Evolutionary conservation across 2,113 vertebrate genomes (phyloP), one percentile per base, ranked within the genome.

Genomic region (Actenoides hombroni): DNA sequence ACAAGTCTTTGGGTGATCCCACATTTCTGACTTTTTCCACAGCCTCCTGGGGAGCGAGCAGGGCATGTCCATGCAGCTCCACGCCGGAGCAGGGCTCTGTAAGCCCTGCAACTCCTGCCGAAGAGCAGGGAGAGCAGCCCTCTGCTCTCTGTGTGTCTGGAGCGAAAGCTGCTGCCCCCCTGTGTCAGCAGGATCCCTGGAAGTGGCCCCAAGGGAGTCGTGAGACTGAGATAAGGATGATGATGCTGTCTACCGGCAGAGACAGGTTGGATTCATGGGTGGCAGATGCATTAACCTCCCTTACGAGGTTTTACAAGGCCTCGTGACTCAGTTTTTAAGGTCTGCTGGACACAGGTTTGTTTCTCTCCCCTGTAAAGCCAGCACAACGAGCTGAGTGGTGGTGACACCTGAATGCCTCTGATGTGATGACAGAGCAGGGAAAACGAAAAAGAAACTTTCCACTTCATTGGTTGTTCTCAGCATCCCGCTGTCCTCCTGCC

Each of bases 321-420:
- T 76, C 40, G 39, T 69, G 65, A 82, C 40, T 92, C 83, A 59
- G 61, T 82, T 75, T 69, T 81, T 63, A 37, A 91, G 57, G 64
- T 83, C 80, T 86, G 37, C 56, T 70, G 84, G 40, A 4, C 76
- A 24, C 0, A 0, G n/a, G 16, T 68, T 94, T 82, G 31, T 80
- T 95, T 85, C 35, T 70, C 4, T 83, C 59, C 37, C 16, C 21
- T 1, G 3, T 83, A 64, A 64, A 87, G 46, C 46, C 67, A 53
- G 56, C 28, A 13, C 28, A 49, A 13, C 0, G 4, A 77, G 35
- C 69, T 2, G 3, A 67, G 61, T 67, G 49, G 44, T 84, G 26
- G 59, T 88, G 85, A 59, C 24, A 91, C 92, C 73, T 92, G 90
- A 93, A 49, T 69, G 81, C 77, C 65, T 82, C 70, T 67, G 83